A percentile compares a stretch with the other conserved stretches of the same genome.
phyloP scores from a whole-genome alignment of 2,113 vertebrate species.

The Rhinolophus ferrumequinum region DNA sequence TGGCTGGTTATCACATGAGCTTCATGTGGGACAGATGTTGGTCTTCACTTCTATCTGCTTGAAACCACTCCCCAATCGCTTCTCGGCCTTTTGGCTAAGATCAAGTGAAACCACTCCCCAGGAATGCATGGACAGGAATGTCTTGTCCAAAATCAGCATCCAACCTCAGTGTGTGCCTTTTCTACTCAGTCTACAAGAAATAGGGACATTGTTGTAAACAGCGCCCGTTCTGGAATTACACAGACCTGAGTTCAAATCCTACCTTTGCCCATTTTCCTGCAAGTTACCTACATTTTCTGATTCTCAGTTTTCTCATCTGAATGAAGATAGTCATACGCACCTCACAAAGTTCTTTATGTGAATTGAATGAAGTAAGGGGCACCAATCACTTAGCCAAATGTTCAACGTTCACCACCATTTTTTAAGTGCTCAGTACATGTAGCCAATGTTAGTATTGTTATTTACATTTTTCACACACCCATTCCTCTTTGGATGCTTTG shows the following conservation, averaged over 20 bases:
- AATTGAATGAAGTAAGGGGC: neutral
- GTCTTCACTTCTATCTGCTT: neutral
- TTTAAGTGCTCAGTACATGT: neutral
- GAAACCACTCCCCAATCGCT: neutral
- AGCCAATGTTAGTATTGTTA: neutral
- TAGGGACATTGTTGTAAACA: rapidly evolving
- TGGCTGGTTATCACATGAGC: neutral
- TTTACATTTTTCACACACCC: neutral
- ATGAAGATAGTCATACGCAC: neutral
- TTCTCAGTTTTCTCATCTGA: neutral
- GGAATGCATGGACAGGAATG: neutral
- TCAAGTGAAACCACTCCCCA: neutral
- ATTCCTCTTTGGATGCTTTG: neutral
- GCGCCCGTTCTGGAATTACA: neutral
- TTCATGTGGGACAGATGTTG: neutral
- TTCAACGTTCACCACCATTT: neutral
- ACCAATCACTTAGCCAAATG: neutral
- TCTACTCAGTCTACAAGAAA: neutral
- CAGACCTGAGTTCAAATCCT: neutral
- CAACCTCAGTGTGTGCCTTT: neutral
- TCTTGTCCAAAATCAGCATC: neutral
- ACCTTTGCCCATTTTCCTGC: neutral
- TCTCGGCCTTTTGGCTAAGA: too few relatives aligned
- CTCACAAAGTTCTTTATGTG: neutral
- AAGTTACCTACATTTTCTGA: neutral